Conservation (phyloP, 2,888 invertebrate genomes). For the Acanthosepion lycidas region DNA sequence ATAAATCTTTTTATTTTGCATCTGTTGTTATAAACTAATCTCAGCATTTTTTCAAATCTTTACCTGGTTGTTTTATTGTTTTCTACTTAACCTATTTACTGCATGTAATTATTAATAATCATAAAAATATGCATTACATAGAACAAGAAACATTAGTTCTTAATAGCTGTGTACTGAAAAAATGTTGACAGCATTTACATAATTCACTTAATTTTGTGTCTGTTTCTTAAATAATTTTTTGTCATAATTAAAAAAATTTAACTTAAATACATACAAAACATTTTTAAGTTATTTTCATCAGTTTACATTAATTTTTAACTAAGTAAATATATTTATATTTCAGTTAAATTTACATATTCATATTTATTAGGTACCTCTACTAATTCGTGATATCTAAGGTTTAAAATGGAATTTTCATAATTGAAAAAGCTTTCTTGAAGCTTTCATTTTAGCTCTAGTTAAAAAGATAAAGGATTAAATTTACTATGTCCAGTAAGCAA, state of each 20-base stretch:
- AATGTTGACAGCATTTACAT: neutral
- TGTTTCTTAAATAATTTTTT: neutral
- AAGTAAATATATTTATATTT: no score
- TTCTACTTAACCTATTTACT: neutral
- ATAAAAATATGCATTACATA: neutral
- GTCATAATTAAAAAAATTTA: neutral
- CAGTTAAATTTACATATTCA: no score
- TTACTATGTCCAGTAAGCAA: no score
- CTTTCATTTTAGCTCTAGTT: no score
- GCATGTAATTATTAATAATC: neutral
- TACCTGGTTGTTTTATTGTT: neutral
- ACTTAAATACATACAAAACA: no score
- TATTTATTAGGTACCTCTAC: no score
- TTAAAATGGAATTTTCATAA: no score
- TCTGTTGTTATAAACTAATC: neutral
- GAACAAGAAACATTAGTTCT: neutral
- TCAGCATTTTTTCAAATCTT: neutral
- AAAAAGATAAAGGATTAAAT: no score
- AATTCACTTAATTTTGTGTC: neutral
- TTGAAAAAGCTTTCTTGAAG: no score
- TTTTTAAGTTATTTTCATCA: no score
- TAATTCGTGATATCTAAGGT: no score
- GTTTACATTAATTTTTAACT: no score
- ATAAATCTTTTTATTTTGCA: neutral
- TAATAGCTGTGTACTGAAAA: neutral